Conservation (phyloP, 2,888 invertebrate genomes). For the Glaucopsyche alexis region DNA sequence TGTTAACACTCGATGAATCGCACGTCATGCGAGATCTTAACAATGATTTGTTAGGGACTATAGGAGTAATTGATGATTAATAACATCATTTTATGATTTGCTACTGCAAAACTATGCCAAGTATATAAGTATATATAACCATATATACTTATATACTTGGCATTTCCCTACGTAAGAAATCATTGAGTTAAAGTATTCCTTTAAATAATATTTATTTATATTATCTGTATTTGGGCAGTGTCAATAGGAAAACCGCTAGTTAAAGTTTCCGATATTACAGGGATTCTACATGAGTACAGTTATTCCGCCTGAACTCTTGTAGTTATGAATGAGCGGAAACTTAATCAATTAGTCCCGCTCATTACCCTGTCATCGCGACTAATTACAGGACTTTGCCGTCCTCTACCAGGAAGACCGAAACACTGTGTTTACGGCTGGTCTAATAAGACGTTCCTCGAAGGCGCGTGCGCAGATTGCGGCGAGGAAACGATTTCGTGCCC, state of each 20-base stretch:
- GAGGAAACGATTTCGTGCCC: constrained; percentile 33
- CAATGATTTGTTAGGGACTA: not conserved
- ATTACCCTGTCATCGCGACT: not conserved
- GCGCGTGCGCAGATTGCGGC: constrained; percentile 42
- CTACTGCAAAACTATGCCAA: not conserved
- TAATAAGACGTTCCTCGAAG: constrained; percentile 41
- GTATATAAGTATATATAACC: too few species aligned
- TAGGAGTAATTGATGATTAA: not conserved
- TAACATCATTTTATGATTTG: not conserved
- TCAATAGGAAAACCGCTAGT: too few species aligned
- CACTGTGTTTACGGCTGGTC: constrained; percentile 42
- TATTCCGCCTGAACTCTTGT: not conserved
- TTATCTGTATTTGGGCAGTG: too few species aligned
- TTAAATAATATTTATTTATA: too few species aligned
- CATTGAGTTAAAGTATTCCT: too few species aligned
- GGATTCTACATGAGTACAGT: not conserved
- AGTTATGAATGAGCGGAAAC: constrained; percentile 2
- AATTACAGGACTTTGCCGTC: not conserved
- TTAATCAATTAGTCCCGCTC: not conserved
- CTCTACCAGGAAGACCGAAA: constrained; percentile 32
- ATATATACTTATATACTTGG: too few species aligned
- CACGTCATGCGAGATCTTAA: constrained; percentile 1
- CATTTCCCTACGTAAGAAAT: too few species aligned
- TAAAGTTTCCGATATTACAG: not conserved
- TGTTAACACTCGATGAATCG: not conserved